Percentiles rank a stretch among this genome's conserved stretches.
Conservation (phyloP, 2,888 invertebrate genomes). For the Ditula angustiorana region DNA sequence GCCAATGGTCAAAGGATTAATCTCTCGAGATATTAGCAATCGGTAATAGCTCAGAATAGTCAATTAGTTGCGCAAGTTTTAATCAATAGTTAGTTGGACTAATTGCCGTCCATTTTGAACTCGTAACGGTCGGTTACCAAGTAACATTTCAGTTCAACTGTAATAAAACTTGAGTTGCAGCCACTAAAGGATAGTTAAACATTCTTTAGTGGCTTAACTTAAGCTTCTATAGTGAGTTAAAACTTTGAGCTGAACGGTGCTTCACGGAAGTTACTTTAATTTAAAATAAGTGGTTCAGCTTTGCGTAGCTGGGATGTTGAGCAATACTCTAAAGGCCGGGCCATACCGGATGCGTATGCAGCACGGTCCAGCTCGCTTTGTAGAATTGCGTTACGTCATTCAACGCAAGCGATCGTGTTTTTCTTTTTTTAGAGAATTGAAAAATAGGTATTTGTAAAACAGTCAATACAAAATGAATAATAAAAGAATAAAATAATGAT, state of each 20-base stretch:
- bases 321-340: too few species aligned
- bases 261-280: slow-evolving; percentile 2
- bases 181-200: slow-evolving; percentile 18
- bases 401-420: too few species aligned
- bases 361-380: too few species aligned
- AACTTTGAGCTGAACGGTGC: slow-evolving; percentile 13
- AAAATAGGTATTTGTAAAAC: too few species aligned
- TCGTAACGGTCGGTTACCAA: slow-evolving; percentile 6
- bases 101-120: slow-evolving; percentile 26
- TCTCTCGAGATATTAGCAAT: neutral
- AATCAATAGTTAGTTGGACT: slow-evolving; percentile 14
- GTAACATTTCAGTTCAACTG: slow-evolving; percentile 5
- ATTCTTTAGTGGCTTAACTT: slow-evolving; percentile 10
- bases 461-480: too few species aligned
- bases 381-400: too few species aligned
- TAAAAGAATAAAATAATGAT: too few species aligned
- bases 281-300: slow-evolving; percentile 6
- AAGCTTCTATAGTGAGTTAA: neutral
- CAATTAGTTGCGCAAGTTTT: neutral
- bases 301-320: too few species aligned
- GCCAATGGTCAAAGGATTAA: neutral
- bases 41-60: neutral
- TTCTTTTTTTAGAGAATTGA: too few species aligned
- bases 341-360: too few species aligned
- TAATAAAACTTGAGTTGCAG: slow-evolving; percentile 27